Conservation (phyloP, 2,797 vertebrate genomes). For the Podargus strigoides region DNA sequence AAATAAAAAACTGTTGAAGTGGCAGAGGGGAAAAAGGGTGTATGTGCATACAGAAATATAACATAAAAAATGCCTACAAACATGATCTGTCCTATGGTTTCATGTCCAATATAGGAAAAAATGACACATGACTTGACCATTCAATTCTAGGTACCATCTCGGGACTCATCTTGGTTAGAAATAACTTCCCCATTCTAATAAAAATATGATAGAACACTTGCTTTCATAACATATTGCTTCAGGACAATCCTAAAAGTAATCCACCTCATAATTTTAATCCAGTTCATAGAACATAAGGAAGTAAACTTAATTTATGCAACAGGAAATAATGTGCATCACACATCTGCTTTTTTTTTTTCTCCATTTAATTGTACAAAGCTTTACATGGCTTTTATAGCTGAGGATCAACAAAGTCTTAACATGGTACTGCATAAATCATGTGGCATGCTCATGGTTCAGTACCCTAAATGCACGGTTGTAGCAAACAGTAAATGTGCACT, state of each 20-base stretch:
- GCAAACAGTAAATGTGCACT: not conserved
- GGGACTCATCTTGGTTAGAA: not conserved
- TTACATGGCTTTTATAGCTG: not conserved
- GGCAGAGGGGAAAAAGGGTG: not conserved
- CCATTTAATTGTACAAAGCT: not conserved
- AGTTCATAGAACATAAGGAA: not conserved
- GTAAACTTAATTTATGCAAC: not conserved
- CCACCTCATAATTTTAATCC: not conserved
- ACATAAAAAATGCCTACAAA: not conserved
- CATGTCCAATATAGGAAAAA: not conserved
- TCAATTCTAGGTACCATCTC: not conserved
- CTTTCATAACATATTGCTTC: not conserved
- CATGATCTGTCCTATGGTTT: not conserved
- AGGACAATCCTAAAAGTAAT: not conserved
- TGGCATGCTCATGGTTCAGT: not conserved
- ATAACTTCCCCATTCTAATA: not conserved
- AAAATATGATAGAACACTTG: not conserved
- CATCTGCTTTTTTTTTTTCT: not conserved
- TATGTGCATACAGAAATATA: not conserved
- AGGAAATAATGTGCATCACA: not conserved
- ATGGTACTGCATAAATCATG: not conserved
- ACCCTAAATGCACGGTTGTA: not conserved
- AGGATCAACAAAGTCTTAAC: not conserved
- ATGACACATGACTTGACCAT: not conserved
- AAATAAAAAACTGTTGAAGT: not conserved